phyloP scores from a whole-genome alignment of 1,140 invertebrate genomes.

The Papilio aristodemus region DNA sequence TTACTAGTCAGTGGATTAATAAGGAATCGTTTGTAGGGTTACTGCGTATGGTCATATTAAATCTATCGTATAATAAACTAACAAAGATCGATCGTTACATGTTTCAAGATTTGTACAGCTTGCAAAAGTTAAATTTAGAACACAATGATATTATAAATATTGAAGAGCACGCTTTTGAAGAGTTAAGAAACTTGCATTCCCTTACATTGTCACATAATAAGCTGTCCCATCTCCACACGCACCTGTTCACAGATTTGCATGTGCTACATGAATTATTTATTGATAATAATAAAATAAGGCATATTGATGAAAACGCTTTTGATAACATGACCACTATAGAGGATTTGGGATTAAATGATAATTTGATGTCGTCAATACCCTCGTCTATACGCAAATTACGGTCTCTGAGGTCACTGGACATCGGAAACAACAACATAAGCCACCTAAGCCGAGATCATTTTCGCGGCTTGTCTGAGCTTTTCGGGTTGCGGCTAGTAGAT shows the following conservation, averaged over 20 bases:
- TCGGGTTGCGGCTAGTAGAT: conserved; percentile 84
- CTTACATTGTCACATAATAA: conserved; percentile 88
- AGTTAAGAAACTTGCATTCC: conserved; percentile 88
- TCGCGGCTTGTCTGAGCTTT: conserved; percentile 83
- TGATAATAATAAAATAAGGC: conserved; percentile 87
- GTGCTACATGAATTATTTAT: conserved; percentile 87
- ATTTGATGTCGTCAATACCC: conserved; percentile 87
- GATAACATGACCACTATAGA: conserved; percentile 89
- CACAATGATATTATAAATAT: conserved; percentile 88
- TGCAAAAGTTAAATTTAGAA: conserved; percentile 89
- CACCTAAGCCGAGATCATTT: conserved; percentile 83
- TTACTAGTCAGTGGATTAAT: conserved; percentile 90
- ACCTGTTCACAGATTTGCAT: conserved; percentile 86
- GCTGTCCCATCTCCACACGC: conserved; percentile 84
- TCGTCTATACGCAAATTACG: conserved; percentile 84
- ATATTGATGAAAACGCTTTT: conserved; percentile 87
- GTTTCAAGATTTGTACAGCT: conserved; percentile 87
- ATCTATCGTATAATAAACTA: conserved; percentile 88
- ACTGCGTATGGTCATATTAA: conserved; percentile 86
- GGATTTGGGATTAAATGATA: conserved; percentile 89
- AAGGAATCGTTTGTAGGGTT: conserved; percentile 88
- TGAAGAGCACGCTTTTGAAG: conserved; percentile 86
- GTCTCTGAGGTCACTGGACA: conserved; percentile 88
- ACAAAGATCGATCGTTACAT: conserved; percentile 85
- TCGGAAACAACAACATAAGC: conserved; percentile 88